Evolutionary conservation across 1,140 invertebrate genomes (phyloP).

Genomic region (Halesus radiatus): DNA sequence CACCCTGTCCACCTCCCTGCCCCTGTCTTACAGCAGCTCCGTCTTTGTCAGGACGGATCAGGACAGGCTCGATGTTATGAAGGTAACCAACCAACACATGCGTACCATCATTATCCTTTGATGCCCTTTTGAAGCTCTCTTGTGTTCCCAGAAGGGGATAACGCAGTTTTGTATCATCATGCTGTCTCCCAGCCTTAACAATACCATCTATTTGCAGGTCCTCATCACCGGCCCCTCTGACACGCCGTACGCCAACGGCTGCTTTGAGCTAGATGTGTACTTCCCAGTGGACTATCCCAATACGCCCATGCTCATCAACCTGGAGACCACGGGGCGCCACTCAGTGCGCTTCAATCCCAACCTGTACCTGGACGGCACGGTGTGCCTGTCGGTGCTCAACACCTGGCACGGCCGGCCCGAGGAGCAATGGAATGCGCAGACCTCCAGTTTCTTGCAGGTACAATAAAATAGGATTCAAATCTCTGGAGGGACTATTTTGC

Average conservation of each 20-base stretch:
- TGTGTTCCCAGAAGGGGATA: too few species aligned
- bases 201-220: constrained; percentile 72
- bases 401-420: constrained; percentile 99
- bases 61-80: constrained; percentile 95
- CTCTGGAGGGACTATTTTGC: too few species aligned
- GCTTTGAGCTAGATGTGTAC: constrained; percentile 93
- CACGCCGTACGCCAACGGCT: constrained; percentile 91
- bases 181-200: too few species aligned
- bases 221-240: constrained; percentile 92
- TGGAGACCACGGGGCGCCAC: constrained; percentile 94
- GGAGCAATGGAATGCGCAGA: constrained; percentile 98
- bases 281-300: constrained; percentile 91
- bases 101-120: too few species aligned
- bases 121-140: too few species aligned
- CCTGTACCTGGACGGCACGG: constrained; percentile 97
- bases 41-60: constrained; percentile 97
- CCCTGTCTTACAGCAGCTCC: constrained; percentile 93
- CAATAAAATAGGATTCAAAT: too few species aligned
- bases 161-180: too few species aligned
- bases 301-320: constrained; percentile 87
- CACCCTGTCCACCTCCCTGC: constrained; percentile 93
- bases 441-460: constrained; percentile 95
- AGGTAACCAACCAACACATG: constrained; percentile 70
- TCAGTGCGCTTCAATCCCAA: constrained; percentile 97
- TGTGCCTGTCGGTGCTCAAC: constrained; percentile 95